These are phyloP conservation scores for Cyclura pinguis DNA, from an alignment of 2,797 vertebrate genomes.

Conservation along the genomic window DNA sequence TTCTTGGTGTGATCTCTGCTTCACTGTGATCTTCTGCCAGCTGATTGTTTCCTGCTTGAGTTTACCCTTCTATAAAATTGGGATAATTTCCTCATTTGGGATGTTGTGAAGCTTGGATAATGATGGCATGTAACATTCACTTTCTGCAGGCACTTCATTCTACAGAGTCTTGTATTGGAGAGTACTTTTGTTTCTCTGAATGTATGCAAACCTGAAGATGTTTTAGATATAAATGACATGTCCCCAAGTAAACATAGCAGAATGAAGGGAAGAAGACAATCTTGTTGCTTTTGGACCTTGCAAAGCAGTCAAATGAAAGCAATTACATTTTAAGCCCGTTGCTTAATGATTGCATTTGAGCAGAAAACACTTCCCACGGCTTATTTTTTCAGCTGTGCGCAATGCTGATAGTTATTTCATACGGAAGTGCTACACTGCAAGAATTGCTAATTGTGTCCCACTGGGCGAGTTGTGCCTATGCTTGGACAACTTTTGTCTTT, in stretches of 20 bases:
- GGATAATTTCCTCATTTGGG: conserved; percentile 7
- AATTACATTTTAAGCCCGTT: conserved; percentile 3
- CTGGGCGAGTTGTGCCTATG: not conserved
- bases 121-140: not conserved
- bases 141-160: not conserved
- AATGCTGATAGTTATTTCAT: conserved; percentile 10
- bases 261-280: not conserved
- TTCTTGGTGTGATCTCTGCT: not conserved
- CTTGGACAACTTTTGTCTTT: not conserved
- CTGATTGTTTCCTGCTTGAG: conserved; percentile 11
- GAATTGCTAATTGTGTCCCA: conserved; percentile 14
- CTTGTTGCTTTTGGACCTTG: not conserved
- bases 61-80: conserved; percentile 36
- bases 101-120: not conserved
- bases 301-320: conserved; percentile 21
- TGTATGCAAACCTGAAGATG: not conserved
- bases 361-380: not conserved
- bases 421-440: not conserved
- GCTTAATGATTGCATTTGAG: conserved; percentile 22
- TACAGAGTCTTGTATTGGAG: not conserved
- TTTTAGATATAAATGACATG: not conserved
- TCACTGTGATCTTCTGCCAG: not conserved
- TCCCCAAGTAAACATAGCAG: not conserved
- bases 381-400: conserved; percentile 40
- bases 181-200: not conserved